phyloP scores from a whole-genome alignment of 2,113 vertebrate genomes.

The Dryoscopus gambensis region DNA sequence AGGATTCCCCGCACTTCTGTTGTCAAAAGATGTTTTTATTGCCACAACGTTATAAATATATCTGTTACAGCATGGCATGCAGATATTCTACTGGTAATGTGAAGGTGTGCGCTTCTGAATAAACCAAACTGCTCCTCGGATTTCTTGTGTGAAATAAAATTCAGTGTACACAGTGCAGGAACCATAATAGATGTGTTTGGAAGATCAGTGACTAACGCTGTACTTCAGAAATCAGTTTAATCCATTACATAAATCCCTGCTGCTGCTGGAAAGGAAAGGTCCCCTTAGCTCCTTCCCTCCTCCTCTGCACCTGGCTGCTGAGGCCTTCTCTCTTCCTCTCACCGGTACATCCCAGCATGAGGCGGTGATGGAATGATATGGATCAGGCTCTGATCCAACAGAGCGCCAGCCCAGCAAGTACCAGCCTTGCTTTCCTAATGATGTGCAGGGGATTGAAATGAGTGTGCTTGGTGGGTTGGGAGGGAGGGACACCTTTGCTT shows the following conservation, averaged over 20 bases:
- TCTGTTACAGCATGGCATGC: conserved; percentile 15
- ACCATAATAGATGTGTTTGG: neutral
- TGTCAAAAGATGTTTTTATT: conserved; percentile 71
- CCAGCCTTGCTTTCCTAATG: neutral
- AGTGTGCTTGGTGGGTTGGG: neutral
- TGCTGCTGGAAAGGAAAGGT: neutral
- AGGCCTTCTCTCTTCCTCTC: neutral
- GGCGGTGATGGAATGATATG: neutral
- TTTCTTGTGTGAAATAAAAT: neutral
- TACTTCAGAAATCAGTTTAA: neutral
- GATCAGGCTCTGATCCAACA: neutral
- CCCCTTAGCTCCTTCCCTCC: neutral
- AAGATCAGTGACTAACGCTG: neutral
- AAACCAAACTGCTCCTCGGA: neutral
- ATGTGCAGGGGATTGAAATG: neutral
- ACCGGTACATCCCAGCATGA: neutral
- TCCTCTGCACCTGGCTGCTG: neutral
- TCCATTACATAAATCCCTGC: neutral
- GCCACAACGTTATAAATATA: conserved; percentile 55
- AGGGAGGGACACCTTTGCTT: neutral
- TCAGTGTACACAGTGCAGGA: neutral
- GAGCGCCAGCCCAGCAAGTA: neutral
- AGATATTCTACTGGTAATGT: neutral
- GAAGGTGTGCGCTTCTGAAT: neutral
- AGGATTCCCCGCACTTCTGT: conserved; percentile 58